These are phyloP conservation scores for Cladorhizidae sp. DNA, from an alignment of 37 sponge, comb jelly and placozoan species.

Conservation along the genomic window DNA sequence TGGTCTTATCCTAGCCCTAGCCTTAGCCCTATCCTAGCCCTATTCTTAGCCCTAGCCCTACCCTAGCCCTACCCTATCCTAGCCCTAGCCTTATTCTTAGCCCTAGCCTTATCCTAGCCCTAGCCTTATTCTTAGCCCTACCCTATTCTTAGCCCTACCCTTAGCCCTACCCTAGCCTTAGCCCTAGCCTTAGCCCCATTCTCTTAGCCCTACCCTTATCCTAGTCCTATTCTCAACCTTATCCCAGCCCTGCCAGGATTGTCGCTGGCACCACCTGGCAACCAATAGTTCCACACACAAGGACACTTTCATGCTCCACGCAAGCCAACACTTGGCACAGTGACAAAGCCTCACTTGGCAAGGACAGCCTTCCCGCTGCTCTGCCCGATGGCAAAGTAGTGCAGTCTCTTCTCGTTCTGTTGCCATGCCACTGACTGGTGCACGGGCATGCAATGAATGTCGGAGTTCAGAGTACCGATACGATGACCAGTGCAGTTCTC, in stretches of 20 bases:
- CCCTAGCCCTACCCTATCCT: too few relatives aligned
- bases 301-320: too few relatives aligned
- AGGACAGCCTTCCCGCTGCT: conserved; percentile 59
- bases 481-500: conserved; percentile 20
- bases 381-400: conserved; percentile 65
- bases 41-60: too few relatives aligned
- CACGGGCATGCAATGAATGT: conserved; percentile 45
- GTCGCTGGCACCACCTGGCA: too few relatives aligned
- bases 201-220: not conserved
- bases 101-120: not conserved
- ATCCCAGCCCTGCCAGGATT: too few relatives aligned
- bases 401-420: conserved; percentile 6
- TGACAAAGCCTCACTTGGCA: conserved; percentile 7
- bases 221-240: not conserved
- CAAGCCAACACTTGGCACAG: too few relatives aligned
- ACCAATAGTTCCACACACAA: too few relatives aligned
- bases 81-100: too few relatives aligned
- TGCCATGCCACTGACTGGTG: conserved; percentile 70
- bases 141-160: not conserved
- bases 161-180: too few relatives aligned
- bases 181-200: not conserved
- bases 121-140: not conserved
- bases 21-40: too few relatives aligned
- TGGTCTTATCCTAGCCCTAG: too few relatives aligned
- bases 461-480: conserved; percentile 26